Conservation (phyloP, 2,888 invertebrate genomes). For the Tetragonula carbonaria region DNA sequence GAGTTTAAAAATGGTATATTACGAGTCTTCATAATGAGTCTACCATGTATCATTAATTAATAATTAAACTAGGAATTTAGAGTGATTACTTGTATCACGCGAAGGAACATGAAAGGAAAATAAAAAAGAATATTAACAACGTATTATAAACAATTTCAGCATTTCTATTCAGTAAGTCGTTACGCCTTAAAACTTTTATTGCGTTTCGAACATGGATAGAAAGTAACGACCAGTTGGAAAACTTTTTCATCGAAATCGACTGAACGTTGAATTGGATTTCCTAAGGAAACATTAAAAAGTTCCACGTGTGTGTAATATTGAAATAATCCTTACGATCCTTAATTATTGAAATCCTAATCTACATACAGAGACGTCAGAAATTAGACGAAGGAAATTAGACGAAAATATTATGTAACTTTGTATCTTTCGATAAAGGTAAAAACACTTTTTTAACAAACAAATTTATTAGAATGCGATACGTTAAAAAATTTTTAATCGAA, state of each 20-base stretch:
- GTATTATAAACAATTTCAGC: not conserved
- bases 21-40: constrained; percentile 3
- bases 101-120: not conserved
- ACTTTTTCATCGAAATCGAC: not conserved
- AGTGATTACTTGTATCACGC: constrained; percentile 21
- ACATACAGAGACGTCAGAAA: not conserved
- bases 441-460: not conserved
- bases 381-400: not conserved
- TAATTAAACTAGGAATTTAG: constrained; percentile 9
- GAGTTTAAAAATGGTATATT: constrained; percentile 20
- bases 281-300: not conserved
- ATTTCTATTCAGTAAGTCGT: constrained; percentile 1
- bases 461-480: too few species aligned
- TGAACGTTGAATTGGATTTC: not conserved
- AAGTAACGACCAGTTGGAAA: constrained; percentile 5
- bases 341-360: too few species aligned
- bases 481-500: too few species aligned
- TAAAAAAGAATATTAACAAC: not conserved
- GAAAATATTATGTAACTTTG: not conserved
- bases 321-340: not conserved
- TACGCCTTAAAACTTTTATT: constrained; percentile 1
- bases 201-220: constrained; percentile 15
- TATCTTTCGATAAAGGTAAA: not conserved
- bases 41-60: constrained; percentile 23
- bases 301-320: not conserved